A percentile compares a stretch with the other conserved stretches of the same genome.
phyloP scores from a whole-genome alignment of 2,888 invertebrate species.

The Corbicula japonica region DNA sequence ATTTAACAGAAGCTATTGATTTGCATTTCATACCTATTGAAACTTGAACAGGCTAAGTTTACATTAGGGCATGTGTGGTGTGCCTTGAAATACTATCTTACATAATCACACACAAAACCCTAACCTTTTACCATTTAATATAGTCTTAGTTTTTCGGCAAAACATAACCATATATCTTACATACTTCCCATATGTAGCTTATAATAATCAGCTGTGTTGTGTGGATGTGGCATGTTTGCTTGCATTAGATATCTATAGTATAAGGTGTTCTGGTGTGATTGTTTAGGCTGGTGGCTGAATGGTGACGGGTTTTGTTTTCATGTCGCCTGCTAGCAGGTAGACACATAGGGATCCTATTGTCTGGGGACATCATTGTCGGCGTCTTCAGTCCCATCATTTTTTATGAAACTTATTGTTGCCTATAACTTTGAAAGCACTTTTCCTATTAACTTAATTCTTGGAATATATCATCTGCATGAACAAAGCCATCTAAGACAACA shows the following conservation, averaged over 20 bases:
- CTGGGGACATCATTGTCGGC: too few species aligned
- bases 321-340: too few species aligned
- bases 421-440: too few species aligned
- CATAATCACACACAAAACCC: conserved; percentile 9
- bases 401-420: too few species aligned
- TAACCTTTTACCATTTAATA: not conserved
- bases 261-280: conserved; percentile 9
- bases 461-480: too few species aligned
- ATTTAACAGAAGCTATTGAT: conserved; percentile 1
- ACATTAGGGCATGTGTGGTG: conserved; percentile 7
- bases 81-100: conserved; percentile 3
- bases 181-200: not conserved
- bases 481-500: too few species aligned
- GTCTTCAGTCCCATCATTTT: too few species aligned
- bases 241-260: conserved; percentile 1
- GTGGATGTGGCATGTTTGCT: conserved; percentile 11
- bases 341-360: too few species aligned
- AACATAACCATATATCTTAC: conserved; percentile 8
- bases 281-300: conserved; percentile 3
- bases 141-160: conserved; percentile 9
- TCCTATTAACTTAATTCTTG: too few species aligned
- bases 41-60: conserved; percentile 4
- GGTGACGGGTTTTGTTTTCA: conserved; percentile 7
- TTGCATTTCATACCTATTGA: conserved; percentile 6
- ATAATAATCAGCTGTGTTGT: conserved; percentile 1